Base-by-base conservation (phyloP, 2,797 vertebrate genomes). In the Sarcophilus harrisii region DNA sequence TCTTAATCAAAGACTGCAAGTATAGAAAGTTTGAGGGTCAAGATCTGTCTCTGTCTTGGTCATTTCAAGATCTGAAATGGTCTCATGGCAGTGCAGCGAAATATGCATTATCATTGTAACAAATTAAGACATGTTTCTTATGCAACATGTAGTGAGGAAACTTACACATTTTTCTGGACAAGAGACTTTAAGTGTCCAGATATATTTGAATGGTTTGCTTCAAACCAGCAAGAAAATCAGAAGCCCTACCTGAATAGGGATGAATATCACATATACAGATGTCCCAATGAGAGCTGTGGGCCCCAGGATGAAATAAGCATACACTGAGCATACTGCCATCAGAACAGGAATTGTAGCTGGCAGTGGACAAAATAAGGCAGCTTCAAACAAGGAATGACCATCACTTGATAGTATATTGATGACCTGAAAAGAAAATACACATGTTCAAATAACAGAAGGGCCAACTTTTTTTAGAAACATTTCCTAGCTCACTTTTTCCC, bases 341-440 rank as follows among this genome's bases (percentile, higher is more conserved):
- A 99, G 97, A 60, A 99, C 45, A 0, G 99, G 99, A 4, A 98
- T 55, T 58, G 97, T 97, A 52, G 99, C 52, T 12, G 98, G 0
- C 66, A 99, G 98, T 38, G 98, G 98, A 29, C 98, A 98, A 90
- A 98, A 98, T 94, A 99, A 11, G 11, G 98, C 98, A 0, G 99
- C 99, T 58, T 99, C 99, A 93, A 99, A 99, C 57, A 99, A 58
- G 45, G 98, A 98, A 96, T 99, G 98, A 52, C 99, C 98, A 81
- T 99, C 99, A 18, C 93, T 99, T 45, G 99, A 99, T 94, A 99
- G 96, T 29, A 99, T 93, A 49, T 99, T 99, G 95, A 99, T 98
- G 93, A 99, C 98, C 99, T 99, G 98, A 95, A 96, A 96, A 66
- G 96, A 94, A 96, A 92, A 55, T 90, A 93, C 28, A 87, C 0